Conservation (phyloP, 2,888 invertebrate species). For the Neoitamus cyanurus region DNA sequence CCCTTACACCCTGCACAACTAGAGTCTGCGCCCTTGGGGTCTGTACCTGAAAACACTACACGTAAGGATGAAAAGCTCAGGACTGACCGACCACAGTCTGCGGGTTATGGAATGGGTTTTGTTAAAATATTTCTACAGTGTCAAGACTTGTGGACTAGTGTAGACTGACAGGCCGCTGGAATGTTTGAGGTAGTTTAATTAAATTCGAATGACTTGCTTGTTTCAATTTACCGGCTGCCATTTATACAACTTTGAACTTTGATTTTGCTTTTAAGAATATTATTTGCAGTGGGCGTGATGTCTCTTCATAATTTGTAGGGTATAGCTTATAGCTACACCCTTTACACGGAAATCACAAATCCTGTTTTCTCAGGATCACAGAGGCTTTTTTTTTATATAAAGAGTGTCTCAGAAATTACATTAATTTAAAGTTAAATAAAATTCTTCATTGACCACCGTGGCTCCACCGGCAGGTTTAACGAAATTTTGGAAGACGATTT, state of each 20-base stretch:
- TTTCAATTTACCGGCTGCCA: background rate
- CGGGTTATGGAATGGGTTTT: background rate
- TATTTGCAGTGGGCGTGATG: background rate
- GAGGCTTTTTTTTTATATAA: too few species aligned
- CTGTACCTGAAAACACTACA: background rate
- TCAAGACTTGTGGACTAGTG: background rate
- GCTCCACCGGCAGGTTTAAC: too few species aligned
- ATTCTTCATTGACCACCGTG: too few species aligned
- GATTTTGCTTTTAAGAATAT: background rate
- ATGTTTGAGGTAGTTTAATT: background rate
- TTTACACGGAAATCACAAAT: too few species aligned
- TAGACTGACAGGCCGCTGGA: background rate
- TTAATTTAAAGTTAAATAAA: too few species aligned
- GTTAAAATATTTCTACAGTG: background rate
- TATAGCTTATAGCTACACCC: too few species aligned
- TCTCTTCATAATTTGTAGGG: background rate
- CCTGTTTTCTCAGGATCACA: too few species aligned
- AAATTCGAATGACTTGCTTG: background rate
- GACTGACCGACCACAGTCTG: background rate
- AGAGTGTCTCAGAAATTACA: too few species aligned
- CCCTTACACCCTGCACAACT: background rate
- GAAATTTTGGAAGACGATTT: too few species aligned
- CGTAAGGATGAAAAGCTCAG: background rate
- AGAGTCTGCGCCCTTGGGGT: background rate
- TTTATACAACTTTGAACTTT: background rate